phyloP scores from a whole-genome alignment of 2,888 invertebrate genomes.

The Yponomeuta cagnagella region DNA sequence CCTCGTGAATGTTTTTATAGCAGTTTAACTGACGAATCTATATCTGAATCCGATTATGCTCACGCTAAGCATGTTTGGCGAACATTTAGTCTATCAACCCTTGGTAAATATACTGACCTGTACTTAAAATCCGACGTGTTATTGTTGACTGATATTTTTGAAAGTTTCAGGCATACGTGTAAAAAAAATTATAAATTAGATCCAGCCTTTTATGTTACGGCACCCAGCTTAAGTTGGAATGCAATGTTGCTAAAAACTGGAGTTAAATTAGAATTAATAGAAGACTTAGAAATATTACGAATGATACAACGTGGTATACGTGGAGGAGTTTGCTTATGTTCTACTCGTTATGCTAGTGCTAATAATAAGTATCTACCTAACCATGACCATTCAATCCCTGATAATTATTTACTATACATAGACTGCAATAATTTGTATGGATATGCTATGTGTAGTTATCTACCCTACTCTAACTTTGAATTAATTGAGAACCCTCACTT shows the following conservation, averaged over 20 bases:
- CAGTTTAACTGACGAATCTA: too few species aligned
- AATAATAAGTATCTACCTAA: conserved; percentile 28
- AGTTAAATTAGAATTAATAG: conserved; percentile 24
- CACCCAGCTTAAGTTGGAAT: conserved; percentile 26
- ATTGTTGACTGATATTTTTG: too few species aligned
- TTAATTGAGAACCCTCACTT: too few species aligned
- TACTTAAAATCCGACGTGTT: too few species aligned
- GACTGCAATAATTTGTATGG: too few species aligned
- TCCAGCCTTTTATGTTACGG: conserved; percentile 25
- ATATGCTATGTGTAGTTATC: too few species aligned
- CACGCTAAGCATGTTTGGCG: too few species aligned
- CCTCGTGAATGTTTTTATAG: conserved; percentile 18
- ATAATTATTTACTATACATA: too few species aligned
- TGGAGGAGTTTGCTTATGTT: conserved; percentile 25
- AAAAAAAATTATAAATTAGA: conserved; percentile 26
- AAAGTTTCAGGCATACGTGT: conserved; percentile 28
- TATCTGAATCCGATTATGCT: too few species aligned
- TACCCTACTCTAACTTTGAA: too few species aligned
- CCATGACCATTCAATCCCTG: neutral
- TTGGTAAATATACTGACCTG: too few species aligned
- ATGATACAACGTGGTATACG: conserved; percentile 27
- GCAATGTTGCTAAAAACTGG: conserved; percentile 22
- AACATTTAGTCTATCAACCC: too few species aligned
- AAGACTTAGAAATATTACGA: conserved; percentile 24
- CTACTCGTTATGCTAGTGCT: conserved; percentile 25